Base-by-base conservation (phyloP, 2,113 vertebrate genomes). In the Strigops habroptila region DNA sequence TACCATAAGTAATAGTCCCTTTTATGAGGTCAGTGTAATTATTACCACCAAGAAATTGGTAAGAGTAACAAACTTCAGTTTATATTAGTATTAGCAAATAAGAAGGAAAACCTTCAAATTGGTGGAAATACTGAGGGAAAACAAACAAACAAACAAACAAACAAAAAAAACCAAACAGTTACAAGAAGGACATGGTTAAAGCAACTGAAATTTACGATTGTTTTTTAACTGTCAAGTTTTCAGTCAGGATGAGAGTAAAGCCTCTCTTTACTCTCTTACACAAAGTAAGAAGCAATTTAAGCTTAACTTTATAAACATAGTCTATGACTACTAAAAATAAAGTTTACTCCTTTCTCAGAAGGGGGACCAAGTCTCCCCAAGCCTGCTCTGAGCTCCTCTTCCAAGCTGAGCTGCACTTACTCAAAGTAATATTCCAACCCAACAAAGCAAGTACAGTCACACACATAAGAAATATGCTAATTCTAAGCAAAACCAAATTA, bases 301-400 rank as follows among this genome's bases (percentile, higher is more conserved):
- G 4, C 18, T 80, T 65, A 44, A 33, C 30, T 73, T 70, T 44
- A 78, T 4, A 1, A 62, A 69, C 35, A 5, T 5, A 53, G 44
- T 19, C 31, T 10, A 17, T 49, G 14, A 65, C 46, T 55, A 30
- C 27, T n/a, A 37, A 68, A 85, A 75, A 18, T 22, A n/a, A 37
- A 48, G 6, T 16, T 46, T 8, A 16, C 5, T 27, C 13, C 46
- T 70, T 78, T n/a, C 44, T 65, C 21, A 37, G 16, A 70, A 63
- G 12, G 16, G 6, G 7, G 4, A 57, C 18, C 0, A 1, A 90
- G 13, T 10, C 7, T 12, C 24, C 6, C 6, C 44, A 25, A 68
- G 11, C 5, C 6, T 2, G 1, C 44, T 39, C 13, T 0, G 3
- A 18, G 19, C 6, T 91, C 28, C 19, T 79, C 52, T 68, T 59